Percentiles rank a stretch among this genome's conserved stretches.
Conservation (phyloP, 2,888 invertebrate genomes). For the Philonicus albiceps region DNA sequence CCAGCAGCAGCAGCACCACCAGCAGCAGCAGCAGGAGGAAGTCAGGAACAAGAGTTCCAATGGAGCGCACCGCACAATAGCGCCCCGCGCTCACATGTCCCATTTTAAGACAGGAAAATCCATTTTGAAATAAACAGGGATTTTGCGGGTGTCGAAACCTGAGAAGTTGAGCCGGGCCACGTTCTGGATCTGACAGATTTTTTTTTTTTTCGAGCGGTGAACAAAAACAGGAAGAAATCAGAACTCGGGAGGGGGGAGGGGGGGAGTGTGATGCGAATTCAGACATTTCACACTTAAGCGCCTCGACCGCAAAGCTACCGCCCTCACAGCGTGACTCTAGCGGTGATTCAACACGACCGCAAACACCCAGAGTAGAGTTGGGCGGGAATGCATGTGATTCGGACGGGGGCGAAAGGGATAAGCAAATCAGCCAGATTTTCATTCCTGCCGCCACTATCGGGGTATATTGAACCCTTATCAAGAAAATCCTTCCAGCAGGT, state of each 20-base stretch:
- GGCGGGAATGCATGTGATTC: not conserved
- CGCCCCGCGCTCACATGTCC: not conserved
- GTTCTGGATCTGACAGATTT: slow-evolving; percentile 15
- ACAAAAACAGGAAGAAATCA: slow-evolving; percentile 29
- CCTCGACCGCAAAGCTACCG: not conserved
- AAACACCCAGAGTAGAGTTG: not conserved
- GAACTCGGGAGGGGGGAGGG: not conserved
- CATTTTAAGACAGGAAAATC: slow-evolving; percentile 30
- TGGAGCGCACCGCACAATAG: not conserved
- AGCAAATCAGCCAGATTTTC: slow-evolving; percentile 6
- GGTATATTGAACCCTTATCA: not conserved
- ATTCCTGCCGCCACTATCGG: not conserved
- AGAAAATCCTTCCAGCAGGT: not conserved
- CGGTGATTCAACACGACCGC: not conserved
- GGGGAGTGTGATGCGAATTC: not conserved
- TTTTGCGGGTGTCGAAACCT: not conserved
- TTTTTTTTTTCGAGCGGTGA: not conserved
- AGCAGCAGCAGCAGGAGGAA: not conserved
- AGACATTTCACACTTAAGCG: slow-evolving; percentile 4
- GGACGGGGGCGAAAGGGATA: not conserved
- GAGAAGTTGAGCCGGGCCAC: not conserved
- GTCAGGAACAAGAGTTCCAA: not conserved
- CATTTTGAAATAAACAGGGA: slow-evolving; percentile 21
- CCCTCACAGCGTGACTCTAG: not conserved
- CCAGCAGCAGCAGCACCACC: not conserved